Percentiles rank a stretch among this genome's conserved stretches.
Conservation (phyloP, 2,797 vertebrate species). For the Eulemur mongoz region DNA sequence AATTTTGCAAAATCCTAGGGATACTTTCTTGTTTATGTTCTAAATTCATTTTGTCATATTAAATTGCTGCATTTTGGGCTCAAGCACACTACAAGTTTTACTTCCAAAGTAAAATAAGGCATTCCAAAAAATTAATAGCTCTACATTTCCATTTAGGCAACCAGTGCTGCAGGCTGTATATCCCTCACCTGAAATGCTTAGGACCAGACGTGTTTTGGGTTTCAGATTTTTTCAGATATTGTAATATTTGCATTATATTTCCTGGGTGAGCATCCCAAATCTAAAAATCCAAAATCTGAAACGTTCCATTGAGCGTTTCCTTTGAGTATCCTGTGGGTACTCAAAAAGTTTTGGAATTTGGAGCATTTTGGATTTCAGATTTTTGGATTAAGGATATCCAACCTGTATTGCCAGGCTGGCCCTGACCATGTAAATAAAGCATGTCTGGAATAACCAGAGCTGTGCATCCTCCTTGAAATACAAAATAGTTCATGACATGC, state of each 20-base stretch:
- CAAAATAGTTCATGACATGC: neutral
- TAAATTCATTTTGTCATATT: neutral
- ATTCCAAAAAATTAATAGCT: neutral
- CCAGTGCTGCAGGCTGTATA: neutral
- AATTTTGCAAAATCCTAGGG: neutral
- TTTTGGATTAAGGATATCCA: neutral
- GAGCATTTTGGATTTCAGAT: neutral
- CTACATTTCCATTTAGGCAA: neutral
- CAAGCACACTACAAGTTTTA: neutral
- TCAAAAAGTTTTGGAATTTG: neutral
- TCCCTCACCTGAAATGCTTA: neutral
- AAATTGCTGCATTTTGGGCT: slow-evolving; percentile 5
- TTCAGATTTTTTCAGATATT: neutral
- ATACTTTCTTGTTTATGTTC: neutral
- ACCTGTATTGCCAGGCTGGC: neutral
- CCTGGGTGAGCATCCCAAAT: neutral
- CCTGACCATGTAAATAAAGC: neutral
- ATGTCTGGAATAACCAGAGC: neutral
- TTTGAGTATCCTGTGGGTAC: neutral
- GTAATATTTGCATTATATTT: neutral
- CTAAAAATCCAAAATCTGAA: neutral
- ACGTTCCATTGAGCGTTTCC: neutral
- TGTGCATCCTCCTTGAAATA: neutral
- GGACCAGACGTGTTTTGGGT: neutral
- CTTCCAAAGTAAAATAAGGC: slow-evolving; percentile 35